Conservation (phyloP, 2,888 invertebrate genomes). For the Aproaerema taeniolella region DNA sequence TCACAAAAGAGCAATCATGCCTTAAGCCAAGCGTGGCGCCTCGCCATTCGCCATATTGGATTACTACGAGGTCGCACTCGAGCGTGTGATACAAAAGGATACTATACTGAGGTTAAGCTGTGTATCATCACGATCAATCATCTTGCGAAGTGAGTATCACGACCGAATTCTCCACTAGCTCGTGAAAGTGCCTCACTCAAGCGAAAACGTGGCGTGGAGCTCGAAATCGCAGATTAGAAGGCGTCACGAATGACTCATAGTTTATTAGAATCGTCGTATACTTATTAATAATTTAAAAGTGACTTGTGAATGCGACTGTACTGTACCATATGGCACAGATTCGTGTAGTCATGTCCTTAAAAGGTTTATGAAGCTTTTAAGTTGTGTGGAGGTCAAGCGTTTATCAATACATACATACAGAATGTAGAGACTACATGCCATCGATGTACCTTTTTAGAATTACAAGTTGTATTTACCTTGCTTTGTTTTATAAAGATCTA, state of each 20-base stretch:
- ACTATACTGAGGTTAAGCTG: slow-evolving; percentile 54
- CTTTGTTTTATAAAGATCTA: no score
- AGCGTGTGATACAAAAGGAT: slow-evolving; percentile 59
- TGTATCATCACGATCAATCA: slow-evolving; percentile 47
- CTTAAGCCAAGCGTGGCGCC: slow-evolving; percentile 57
- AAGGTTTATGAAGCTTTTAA: slow-evolving; percentile 59
- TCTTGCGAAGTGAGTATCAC: not conserved
- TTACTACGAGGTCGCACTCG: slow-evolving; percentile 60
- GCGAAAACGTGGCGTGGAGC: slow-evolving; percentile 9
- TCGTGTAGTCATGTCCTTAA: slow-evolving; percentile 61
- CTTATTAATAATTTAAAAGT: slow-evolving; percentile 1
- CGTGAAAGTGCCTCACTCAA: slow-evolving; percentile 9
- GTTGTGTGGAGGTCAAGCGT: slow-evolving; percentile 40
- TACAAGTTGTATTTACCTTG: no score
- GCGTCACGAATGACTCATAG: slow-evolving; percentile 3
- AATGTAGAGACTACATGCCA: no score
- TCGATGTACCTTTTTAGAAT: no score
- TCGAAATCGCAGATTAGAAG: slow-evolving; percentile 4
- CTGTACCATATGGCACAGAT: slow-evolving; percentile 58
- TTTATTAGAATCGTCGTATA: slow-evolving; percentile 2
- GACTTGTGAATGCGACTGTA: slow-evolving; percentile 44
- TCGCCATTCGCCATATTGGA: slow-evolving; percentile 57
- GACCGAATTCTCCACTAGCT: slow-evolving; percentile 1
- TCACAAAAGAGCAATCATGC: slow-evolving; percentile 49
- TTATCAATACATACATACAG: slow-evolving; percentile 1